Percentiles rank a stretch among this genome's conserved stretches.
Conservation (phyloP, 2,113 vertebrate genomes). For the Verasper variegatus region DNA sequence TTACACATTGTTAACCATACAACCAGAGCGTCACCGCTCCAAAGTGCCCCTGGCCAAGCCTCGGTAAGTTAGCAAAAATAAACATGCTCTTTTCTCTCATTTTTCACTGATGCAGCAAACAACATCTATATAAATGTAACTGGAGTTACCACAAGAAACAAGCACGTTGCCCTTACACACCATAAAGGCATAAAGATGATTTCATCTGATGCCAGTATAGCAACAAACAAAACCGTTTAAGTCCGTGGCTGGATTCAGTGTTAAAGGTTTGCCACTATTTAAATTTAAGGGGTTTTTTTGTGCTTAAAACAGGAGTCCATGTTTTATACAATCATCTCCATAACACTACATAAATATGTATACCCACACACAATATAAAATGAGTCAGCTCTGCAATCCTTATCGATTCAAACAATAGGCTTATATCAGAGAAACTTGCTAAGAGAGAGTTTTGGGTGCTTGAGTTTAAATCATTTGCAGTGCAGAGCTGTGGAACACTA, state of each 20-base stretch:
- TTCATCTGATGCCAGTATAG: background rate
- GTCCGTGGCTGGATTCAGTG: background rate
- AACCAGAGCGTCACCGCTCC: conserved; percentile 10
- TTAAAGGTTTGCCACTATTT: background rate
- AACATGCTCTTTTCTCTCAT: background rate
- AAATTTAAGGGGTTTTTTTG: background rate
- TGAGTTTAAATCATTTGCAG: conserved; percentile 11
- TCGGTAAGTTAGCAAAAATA: background rate
- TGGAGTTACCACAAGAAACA: background rate
- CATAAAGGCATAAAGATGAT: background rate
- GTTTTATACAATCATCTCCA: background rate
- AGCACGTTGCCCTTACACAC: no score
- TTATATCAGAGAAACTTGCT: conserved; percentile 31
- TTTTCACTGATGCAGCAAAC: background rate
- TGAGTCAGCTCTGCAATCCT: background rate
- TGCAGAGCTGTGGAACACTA: conserved; percentile 37
- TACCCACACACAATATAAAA: background rate
- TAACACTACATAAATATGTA: background rate
- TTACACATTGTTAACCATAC: conserved; percentile 68
- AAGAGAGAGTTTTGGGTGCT: conserved; percentile 25
- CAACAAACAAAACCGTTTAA: no score
- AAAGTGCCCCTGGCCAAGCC: conserved; percentile 5
- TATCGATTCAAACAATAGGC: conserved; percentile 8
- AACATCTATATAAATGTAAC: background rate
- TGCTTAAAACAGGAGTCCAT: background rate